A percentile compares a stretch with the other conserved stretches of the same genome.
phyloP scores from a whole-genome alignment of 2,797 vertebrate species.

The Parauchenoglanis ngamensis region DNA sequence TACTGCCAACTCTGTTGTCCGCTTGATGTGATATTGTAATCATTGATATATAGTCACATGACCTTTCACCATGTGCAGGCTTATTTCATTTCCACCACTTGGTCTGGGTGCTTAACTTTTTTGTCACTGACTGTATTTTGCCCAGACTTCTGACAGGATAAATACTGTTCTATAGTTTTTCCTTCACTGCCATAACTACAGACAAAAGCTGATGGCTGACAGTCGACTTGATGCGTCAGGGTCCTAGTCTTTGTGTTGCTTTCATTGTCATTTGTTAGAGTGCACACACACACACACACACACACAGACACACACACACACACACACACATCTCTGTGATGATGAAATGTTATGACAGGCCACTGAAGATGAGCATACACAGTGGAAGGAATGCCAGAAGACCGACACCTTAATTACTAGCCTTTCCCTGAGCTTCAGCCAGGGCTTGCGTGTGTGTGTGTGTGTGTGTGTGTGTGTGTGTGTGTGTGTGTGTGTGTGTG shows the following conservation, averaged over 20 bases:
- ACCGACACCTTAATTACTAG: constrained; percentile 44
- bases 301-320: background rate
- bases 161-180: background rate
- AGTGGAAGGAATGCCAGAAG: constrained; percentile 42
- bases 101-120: too few species aligned
- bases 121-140: background rate
- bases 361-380: constrained; percentile 44
- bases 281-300: background rate
- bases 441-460: constrained; percentile 23
- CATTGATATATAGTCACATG: too few species aligned
- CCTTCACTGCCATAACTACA: background rate
- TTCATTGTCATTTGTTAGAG: constrained; percentile 18
- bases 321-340: background rate
- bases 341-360: constrained; percentile 49
- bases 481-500: background rate
- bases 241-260: constrained; percentile 15
- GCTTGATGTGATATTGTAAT: too few species aligned
- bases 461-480: background rate
- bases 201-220: constrained; percentile 21
- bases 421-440: constrained; percentile 38
- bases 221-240: background rate
- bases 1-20: too few species aligned
- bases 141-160: background rate
- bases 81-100: too few species aligned
- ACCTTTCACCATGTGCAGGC: too few species aligned